Evolutionary conservation across 1,140 invertebrate species (phyloP), one percentile per base, ranked within the genome.

Genomic region (Wiebesia pumilae): DNA sequence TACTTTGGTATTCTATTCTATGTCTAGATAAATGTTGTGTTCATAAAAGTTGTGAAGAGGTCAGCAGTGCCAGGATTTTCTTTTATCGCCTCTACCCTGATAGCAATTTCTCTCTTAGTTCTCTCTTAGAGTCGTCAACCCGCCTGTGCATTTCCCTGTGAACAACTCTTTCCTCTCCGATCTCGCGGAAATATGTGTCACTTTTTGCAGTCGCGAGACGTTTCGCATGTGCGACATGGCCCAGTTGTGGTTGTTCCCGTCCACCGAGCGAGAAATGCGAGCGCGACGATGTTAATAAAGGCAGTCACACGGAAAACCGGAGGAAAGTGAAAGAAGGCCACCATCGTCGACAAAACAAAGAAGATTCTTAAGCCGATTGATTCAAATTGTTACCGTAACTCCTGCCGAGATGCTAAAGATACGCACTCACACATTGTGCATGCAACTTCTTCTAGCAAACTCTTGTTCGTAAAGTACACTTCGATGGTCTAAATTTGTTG

Each of bases 171-270:
- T 82, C 58, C 65, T 30, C 47, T 69, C 62, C 65, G 30, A 33
- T 27, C 27, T 81, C 79, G 10, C 3, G 79, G 58, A 81, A 81
- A 81, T 80, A 80, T 81, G 38, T 81, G 80, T 83, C 81, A 83
- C n/a, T 73, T 83, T 83, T 83, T 83, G 80, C 80, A n/a, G 0
- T 33, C 47, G 19, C 75, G 38, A n/a, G 75, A 1, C 6, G n/a
- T n/a, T 62, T 35, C 30, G 51, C 19, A 4, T 35, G 19, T 10
- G 35, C 21, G 54, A 35, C 40, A 82, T 38, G 40, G 81, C 67
- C 81, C 43, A 83, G 43, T 83, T 73, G 47, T 27, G n/a, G 30
- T 12, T 54, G 43, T 35, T 51, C 16, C 16, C 51, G 67, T 83
- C 30, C 21, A 30, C 30, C 62, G 40, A n/a, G 27, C 7, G 62